A percentile compares a stretch with the other conserved stretches of the same genome.
Evolutionary conservation across 2,113 vertebrate genomes (phyloP).

Genomic region (Petrocephalus microphthalmus): DNA sequence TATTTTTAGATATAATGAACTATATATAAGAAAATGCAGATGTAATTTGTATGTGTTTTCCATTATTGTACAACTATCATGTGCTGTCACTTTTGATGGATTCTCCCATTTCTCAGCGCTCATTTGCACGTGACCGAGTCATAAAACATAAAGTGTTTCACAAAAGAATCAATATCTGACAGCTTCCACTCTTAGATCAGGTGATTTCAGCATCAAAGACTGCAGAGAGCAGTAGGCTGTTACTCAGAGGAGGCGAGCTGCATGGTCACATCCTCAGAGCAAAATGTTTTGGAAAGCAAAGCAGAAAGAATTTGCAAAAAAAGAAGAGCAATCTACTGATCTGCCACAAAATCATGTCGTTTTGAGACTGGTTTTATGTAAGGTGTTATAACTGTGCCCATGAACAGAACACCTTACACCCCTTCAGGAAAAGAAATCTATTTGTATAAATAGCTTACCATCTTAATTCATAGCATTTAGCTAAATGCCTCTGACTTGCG

Average conservation of each 20-base stretch:
- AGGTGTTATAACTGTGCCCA: not conserved
- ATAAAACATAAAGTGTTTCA: not conserved
- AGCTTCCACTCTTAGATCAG: not conserved
- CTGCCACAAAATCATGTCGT: not conserved
- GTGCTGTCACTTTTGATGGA: not conserved
- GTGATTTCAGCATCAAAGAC: not conserved
- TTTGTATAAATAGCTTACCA: not conserved
- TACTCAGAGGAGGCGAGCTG: not conserved
- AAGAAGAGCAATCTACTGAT: not conserved
- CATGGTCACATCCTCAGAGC: not conserved
- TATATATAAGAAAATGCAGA: not conserved
- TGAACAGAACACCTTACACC: not conserved
- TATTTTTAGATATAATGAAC: not conserved
- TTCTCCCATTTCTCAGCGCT: not conserved
- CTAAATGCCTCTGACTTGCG: not conserved
- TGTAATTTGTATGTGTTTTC: not conserved
- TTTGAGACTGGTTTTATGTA: not conserved
- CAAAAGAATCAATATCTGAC: not conserved
- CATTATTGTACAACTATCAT: not conserved
- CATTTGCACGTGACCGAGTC: not conserved
- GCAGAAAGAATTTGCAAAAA: not conserved
- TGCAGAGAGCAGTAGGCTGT: not conserved
- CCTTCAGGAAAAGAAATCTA: not conserved
- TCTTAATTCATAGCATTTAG: not conserved
- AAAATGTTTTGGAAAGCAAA: not conserved